Base-by-base conservation (phyloP, 1,140 invertebrate species). In the Lepidotrigona ventralis region DNA sequence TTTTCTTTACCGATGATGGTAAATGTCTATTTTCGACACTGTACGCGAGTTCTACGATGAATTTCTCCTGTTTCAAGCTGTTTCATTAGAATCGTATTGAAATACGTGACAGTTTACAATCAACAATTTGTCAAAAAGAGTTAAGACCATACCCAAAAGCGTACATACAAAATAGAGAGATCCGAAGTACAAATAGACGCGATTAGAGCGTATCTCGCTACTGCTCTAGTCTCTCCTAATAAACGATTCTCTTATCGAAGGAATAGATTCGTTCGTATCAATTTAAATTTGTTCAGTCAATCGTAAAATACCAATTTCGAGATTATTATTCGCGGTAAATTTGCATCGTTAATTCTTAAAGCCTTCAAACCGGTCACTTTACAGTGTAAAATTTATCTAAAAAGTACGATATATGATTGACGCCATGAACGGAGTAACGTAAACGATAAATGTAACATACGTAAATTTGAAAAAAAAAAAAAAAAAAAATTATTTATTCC, bases 151-250 rank as follows among this genome's bases (percentile, higher is more conserved):
- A 79, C 79, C 63, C 69, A 72, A 85, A 85, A 78, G 74, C 74
- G 74, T 73, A 51, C 68, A 83, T 85, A 85, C 81, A 85, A 85
- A 85, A 85, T 85, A 85, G 84, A 73, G 76, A 79, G 84, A 75
- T 83, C 66, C 71, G 69, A 83, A 83, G 74, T 85, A 83, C 81
- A 85, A 83, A 85, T 73, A 83, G 74, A 83, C 64, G 70, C 66
- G 73, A 73, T 68, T 68, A 66, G 58, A 81, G 14, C 56, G 68
- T 51, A 56, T 85, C 79, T 71, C 78, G 23, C 78, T 84, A 84
- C 70, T 80, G 56, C 60, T 75, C 77, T 75, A 84, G 78, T 85
- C 78, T 87, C 81, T 87, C 80, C 71, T 87, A 84, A 75, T 64
- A 84, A 77, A 86, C 70, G 21, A 54, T 74, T 75, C 54, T 64